Percentiles rank a stretch among this genome's conserved stretches.
These are phyloP conservation scores for Parnassius mnemosyne DNA, from an alignment of 2,888 invertebrate species.

Conservation along the genomic window DNA sequence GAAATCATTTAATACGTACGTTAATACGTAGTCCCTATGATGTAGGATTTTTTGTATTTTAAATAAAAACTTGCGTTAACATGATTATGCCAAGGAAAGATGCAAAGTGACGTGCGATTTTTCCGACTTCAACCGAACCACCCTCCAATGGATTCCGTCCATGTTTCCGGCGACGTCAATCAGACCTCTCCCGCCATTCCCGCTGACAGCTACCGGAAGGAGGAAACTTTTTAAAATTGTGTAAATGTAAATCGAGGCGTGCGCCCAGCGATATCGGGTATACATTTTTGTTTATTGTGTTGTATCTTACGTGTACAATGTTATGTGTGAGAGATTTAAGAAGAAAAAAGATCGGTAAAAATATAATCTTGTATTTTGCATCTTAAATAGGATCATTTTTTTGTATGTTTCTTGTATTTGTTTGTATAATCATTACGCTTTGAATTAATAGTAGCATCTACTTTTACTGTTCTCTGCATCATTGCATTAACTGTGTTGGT, in stretches of 20 bases:
- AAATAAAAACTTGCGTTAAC: slow-evolving; percentile 20
- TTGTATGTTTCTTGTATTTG: too few relatives aligned
- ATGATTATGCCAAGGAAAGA: slow-evolving; percentile 38
- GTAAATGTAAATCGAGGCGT: slow-evolving; percentile 38
- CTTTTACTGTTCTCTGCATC: too few relatives aligned
- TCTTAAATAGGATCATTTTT: too few relatives aligned
- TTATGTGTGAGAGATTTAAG: background rate
- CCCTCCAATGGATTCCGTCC: slow-evolving; percentile 30
- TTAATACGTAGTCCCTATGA: too few relatives aligned
- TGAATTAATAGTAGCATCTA: too few relatives aligned
- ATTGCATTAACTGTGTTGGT: too few relatives aligned
- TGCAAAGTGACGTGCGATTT: slow-evolving; percentile 56
- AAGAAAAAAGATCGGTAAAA: too few relatives aligned
- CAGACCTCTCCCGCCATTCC: slow-evolving; percentile 59
- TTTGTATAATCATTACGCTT: too few relatives aligned
- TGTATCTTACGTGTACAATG: background rate
- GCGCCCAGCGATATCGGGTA: slow-evolving; percentile 11
- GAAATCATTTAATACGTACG: too few relatives aligned
- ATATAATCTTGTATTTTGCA: too few relatives aligned
- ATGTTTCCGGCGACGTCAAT: slow-evolving; percentile 61
- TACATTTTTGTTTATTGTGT: slow-evolving; percentile 1
- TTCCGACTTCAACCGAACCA: slow-evolving; percentile 36
- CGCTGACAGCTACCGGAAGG: slow-evolving; percentile 58
- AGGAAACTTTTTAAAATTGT: slow-evolving; percentile 36
- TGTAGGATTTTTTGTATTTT: too few relatives aligned